A percentile compares a stretch with the other conserved stretches of the same genome.
Conservation (phyloP, 2,797 vertebrate species). For the Typhlichthys subterraneus region DNA sequence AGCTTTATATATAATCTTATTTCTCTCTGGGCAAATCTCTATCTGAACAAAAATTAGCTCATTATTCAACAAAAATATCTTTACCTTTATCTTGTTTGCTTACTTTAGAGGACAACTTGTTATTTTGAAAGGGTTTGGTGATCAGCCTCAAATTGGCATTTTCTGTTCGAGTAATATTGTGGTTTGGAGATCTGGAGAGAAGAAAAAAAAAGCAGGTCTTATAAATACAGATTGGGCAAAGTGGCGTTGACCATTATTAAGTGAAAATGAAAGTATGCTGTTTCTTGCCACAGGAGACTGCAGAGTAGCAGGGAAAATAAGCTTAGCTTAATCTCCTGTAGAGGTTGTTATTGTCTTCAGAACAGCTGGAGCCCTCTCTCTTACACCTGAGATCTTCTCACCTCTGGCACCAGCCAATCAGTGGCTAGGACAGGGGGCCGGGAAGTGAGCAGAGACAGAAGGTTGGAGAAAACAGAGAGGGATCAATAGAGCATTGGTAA, state of each 20-base stretch:
- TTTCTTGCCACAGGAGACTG: slow-evolving; percentile 43
- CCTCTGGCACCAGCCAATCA: slow-evolving; percentile 47
- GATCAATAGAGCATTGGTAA: slow-evolving; percentile 30
- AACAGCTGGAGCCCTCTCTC: slow-evolving; percentile 60
- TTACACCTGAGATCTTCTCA: slow-evolving; percentile 44
- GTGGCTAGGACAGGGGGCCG: slow-evolving; percentile 37
- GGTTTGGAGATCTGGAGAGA: no score
- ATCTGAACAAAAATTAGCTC: no score
- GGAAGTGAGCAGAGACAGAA: slow-evolving; percentile 8
- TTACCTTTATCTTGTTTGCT: background rate
- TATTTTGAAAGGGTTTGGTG: background rate
- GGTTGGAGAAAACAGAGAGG: background rate
- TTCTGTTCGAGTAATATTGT: no score
- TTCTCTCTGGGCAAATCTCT: no score
- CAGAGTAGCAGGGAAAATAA: slow-evolving; percentile 11
- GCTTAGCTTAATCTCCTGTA: slow-evolving; percentile 63
- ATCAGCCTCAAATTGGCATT: background rate
- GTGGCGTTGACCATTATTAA: background rate
- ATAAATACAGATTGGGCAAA: background rate
- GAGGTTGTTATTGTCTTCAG: slow-evolving; percentile 48
- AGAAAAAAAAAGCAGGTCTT: no score
- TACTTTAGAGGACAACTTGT: background rate
- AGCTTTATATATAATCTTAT: no score
- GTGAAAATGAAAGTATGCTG: slow-evolving; percentile 28
- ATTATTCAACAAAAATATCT: slow-evolving; percentile 2